phyloP scores from a whole-genome alignment of 2,113 vertebrate species.

The Procavia capensis region DNA sequence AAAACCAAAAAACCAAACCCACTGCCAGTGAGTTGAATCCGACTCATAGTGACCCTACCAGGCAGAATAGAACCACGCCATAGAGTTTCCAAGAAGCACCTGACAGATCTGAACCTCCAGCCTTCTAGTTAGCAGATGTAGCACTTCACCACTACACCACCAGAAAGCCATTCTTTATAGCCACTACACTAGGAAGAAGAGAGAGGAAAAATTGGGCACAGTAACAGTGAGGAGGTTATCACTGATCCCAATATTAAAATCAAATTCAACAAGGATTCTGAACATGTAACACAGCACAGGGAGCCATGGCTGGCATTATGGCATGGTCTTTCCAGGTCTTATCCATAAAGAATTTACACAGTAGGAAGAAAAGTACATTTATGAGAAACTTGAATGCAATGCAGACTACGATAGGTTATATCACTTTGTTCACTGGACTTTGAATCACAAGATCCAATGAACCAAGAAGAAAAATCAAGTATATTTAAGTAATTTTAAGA shows the following conservation, averaged over 20 bases:
- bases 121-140: no score
- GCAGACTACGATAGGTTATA: neutral
- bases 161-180: neutral
- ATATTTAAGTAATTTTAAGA: conserved; percentile 18
- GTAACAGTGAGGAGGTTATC: neutral
- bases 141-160: no score
- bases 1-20: no score
- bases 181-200: neutral
- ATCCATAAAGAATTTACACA: neutral
- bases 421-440: neutral
- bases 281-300: neutral
- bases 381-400: neutral
- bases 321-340: neutral
- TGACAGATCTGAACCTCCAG: no score
- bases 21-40: no score
- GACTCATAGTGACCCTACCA: no score
- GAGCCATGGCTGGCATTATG: neutral
- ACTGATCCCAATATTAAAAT: neutral
- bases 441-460: neutral
- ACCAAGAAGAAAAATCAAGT: neutral
- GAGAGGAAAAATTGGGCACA: neutral
- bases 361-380: neutral
- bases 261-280: neutral
- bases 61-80: no score
- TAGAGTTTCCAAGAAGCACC: no score